A percentile compares a stretch with the other conserved stretches of the same genome.
These are phyloP conservation scores for Neodon shergylaensis DNA, from an alignment of 2,113 vertebrate species.

Conservation along the genomic window DNA sequence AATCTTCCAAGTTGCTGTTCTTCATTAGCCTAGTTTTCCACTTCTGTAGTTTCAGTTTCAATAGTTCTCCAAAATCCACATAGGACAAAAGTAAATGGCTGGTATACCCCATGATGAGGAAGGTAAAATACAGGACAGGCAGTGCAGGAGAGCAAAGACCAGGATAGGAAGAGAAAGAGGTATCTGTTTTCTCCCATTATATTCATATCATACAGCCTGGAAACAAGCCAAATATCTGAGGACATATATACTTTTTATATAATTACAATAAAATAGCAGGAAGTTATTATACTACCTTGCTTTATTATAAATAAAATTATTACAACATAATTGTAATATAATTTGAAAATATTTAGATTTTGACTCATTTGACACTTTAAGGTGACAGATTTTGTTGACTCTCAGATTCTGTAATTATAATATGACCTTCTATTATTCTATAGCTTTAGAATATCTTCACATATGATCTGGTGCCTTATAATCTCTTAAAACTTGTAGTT, in stretches of 20 bases:
- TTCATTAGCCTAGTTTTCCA: not conserved
- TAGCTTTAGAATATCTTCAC: not conserved
- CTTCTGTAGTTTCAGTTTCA: not conserved
- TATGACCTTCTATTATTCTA: not conserved
- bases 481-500: not conserved
- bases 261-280: not conserved
- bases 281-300: not conserved
- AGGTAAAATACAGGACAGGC: not conserved
- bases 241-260: not conserved
- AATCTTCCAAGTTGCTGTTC: not conserved
- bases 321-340: not conserved
- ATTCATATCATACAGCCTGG: not conserved
- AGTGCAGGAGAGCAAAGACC: not conserved
- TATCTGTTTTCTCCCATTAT: not conserved
- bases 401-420: not conserved
- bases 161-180: not conserved
- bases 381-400: not conserved
- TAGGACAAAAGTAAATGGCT: not conserved
- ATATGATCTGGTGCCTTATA: not conserved
- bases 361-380: not conserved
- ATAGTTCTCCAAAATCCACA: not conserved
- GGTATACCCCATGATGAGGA: not conserved
- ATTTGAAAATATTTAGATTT: not conserved
- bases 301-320: not conserved
- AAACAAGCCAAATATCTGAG: conserved; percentile 5